Base-by-base conservation (phyloP, 2,888 invertebrate species). In the Drosophila bunnanda region DNA sequence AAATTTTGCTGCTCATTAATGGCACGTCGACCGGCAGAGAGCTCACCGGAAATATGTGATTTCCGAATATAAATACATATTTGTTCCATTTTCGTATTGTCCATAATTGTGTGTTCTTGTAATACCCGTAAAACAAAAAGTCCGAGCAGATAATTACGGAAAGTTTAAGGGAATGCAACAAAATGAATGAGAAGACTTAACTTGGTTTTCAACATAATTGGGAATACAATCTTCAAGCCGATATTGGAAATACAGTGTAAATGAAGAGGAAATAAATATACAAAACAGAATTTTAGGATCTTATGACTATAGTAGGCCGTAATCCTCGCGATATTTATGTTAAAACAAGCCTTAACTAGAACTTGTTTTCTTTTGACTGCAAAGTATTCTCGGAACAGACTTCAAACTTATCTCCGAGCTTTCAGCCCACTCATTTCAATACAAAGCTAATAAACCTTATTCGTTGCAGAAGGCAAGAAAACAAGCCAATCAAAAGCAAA, bases 1-100 rank as follows among this genome's bases (percentile, higher is more conserved):
- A 81, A 82, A 82, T 82, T 82, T 83, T 86, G 78, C 61, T 67
- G 72, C 82, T 82, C 86, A 82, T 82, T 82, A 82, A 82, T 74
- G 69, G 79, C 79, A 64, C 69, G 69, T 79, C 67, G 77, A 67
- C 62, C 65, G 60, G 48, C 57, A 48, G 58, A 79, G 68, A 68
- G 53, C 66, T 58, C 61, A 53, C 53, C 85, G 85, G 84, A 85
- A 82, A 85, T 85, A 76, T 82, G 85, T 82, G 82, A 85, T 85
- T 84, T 85, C 84, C 84, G 79, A 72, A 64, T 79, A 80, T 87
- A 87, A 87, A 85, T 87, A 68, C 57, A 74, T 53, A 64, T 62
- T 60, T 58, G 38, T 72, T 65, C 46, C 64, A 41, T 12, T 64
- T 56, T 57, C 25, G 43, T 36, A 38, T 38, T 28, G 36, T 55